Evolutionary conservation across 1,140 invertebrate genomes (phyloP), one percentile per base, ranked within the genome.

Genomic region (Charaxes varanes): DNA sequence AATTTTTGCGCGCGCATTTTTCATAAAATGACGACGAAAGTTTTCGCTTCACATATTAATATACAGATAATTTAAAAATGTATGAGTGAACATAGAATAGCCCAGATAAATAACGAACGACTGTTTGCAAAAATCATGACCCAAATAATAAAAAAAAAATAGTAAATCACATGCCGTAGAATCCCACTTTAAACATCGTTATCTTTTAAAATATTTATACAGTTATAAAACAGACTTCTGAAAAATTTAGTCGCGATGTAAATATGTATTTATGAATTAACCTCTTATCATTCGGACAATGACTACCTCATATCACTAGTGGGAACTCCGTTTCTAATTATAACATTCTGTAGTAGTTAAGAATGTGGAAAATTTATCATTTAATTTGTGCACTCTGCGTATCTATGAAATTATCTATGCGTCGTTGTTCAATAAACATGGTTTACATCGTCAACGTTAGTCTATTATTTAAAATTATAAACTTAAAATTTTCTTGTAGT

Each of bases 51-150:
- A 3, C 16, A 12, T 28, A 28, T 14, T n/a, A 28, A 10, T 28
- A 28, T n/a, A n/a, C n/a, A n/a, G n/a, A n/a, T n/a, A n/a, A n/a
- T n/a, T n/a, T n/a, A n/a, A n/a, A n/a, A n/a, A n/a, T n/a, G n/a
- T n/a, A n/a, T n/a, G n/a, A n/a, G n/a, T n/a, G n/a, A n/a, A n/a
- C n/a, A n/a, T n/a, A n/a, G n/a, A n/a, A n/a, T n/a, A n/a, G n/a
- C n/a, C n/a, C n/a, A n/a, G n/a, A n/a, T n/a, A n/a, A n/a, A n/a
- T n/a, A 27, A 12, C 12, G 4, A 30, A n/a, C 16, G 14, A 27
- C 8, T 8, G 15, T 27, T 31, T 18, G 37, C 37, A 27, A 40
- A 32, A 32, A 35, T 28, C 23, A 35, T 42, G 32, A 43, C 41
- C 41, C 22, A 30, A 32, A 34, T 17, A 16, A 17, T n/a, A 33